phyloP scores from a whole-genome alignment of 2,797 vertebrate genomes.

The Oreochromis grahami region DNA sequence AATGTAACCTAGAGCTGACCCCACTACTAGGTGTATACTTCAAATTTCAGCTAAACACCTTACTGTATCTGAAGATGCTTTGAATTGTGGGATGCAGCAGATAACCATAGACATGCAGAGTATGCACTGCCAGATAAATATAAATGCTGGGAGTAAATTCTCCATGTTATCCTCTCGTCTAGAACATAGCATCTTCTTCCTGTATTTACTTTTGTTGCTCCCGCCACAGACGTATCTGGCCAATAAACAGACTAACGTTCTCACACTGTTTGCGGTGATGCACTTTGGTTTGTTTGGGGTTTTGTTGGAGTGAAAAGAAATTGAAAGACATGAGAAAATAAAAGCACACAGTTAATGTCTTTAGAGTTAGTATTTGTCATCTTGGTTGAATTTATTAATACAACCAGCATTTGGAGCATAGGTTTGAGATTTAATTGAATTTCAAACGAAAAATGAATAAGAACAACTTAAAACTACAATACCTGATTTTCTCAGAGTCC shows the following conservation, averaged over 20 bases:
- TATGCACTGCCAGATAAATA: not conserved
- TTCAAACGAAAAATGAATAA: not conserved
- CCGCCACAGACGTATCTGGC: not conserved
- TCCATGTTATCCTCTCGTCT: not conserved
- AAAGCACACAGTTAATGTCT: not conserved
- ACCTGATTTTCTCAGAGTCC: not conserved
- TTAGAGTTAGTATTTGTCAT: not conserved
- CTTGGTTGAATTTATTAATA: not conserved
- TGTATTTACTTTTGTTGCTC: not conserved
- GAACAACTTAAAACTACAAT: not conserved
- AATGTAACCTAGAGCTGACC: not conserved
- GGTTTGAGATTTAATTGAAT: not conserved
- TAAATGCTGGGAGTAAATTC: not conserved
- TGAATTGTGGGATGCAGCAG: not conserved
- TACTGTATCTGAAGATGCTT: not conserved
- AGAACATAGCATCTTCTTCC: not conserved
- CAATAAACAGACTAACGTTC: not conserved
- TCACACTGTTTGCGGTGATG: not conserved
- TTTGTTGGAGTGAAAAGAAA: accelerated
- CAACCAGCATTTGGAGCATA: not conserved
- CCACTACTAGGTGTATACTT: not conserved
- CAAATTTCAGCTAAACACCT: not conserved
- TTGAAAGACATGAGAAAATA: not conserved
- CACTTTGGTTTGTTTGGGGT: not conserved
- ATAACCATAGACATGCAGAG: accelerated